Evolutionary conservation across 2,888 invertebrate species (phyloP), one percentile per base, ranked within the genome.

Genomic region (Cheilosia vernalis): DNA sequence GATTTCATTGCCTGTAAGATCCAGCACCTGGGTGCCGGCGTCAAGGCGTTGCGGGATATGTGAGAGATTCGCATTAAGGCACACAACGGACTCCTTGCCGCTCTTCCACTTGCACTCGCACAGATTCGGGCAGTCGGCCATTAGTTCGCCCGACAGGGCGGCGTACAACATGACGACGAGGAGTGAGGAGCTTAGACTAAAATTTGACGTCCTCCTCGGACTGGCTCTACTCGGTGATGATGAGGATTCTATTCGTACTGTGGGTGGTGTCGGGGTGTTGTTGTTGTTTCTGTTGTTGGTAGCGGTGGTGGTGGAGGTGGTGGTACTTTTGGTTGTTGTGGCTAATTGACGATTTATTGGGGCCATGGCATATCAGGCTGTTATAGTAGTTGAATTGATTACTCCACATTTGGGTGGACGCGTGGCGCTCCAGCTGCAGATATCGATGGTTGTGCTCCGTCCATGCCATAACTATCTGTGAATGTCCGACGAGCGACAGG

Each of bases 91-190:
- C 92, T 97, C 96, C 92, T 97, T 97, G 89, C 97, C 97, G 90
- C 95, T 95, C 91, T 96, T 96, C 97, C 97, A 97, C 92, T 96
- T 96, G 93, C 97, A 97, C 92, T 96, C 96, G 93, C 97, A 97
- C 88, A 95, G 93, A 86, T 94, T 93, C 67, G 96, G 96, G 90
- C 96, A 96, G 89, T 95, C 95, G 89, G 94, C 94, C 87, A 92
- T 89, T 33, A 89, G 86, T 58, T 88, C 88, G 83, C 88, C 88
- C 10, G 88, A 88, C 81, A 91, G 88, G 40, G 88, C 83, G 13
- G 91, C 89, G 49, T 81, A 85, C 76, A 85, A 27, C 85, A 85
- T 81, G 24, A 85, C 27, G 63, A 85, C 81, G 30, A 85, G 77
- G 30, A 85, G 77, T 24, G 85, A 81, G 21, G 85, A 77, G 72